Percentiles rank a stretch among this genome's conserved stretches.
phyloP scores from a whole-genome alignment of 2,888 invertebrate species.

The Hylaea fasciaria region DNA sequence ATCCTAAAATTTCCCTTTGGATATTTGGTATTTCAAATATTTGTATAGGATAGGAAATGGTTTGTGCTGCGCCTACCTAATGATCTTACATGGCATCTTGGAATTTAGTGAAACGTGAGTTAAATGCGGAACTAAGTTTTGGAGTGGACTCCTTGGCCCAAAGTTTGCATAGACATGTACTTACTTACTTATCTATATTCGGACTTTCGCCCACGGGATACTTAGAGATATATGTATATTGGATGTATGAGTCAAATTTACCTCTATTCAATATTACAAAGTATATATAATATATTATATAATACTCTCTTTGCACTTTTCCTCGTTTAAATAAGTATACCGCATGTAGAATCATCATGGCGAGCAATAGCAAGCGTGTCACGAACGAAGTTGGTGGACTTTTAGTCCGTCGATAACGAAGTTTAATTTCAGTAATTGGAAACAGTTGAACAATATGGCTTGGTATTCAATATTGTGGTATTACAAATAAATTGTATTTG shows the following conservation, averaged over 20 bases:
- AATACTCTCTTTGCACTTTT: too few species aligned
- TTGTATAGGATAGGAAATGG: slow-evolving; percentile 65
- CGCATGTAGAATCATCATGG: too few species aligned
- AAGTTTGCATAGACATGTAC: too few species aligned
- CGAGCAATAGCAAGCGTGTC: too few species aligned
- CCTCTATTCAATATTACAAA: too few species aligned
- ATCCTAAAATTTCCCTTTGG: slow-evolving; percentile 57
- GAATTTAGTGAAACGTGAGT: slow-evolving; percentile 5
- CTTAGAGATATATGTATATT: too few species aligned
- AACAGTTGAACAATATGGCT: slow-evolving; percentile 7
- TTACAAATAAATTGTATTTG: background rate
- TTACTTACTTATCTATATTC: too few species aligned
- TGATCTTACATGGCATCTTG: slow-evolving; percentile 46
- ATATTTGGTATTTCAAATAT: slow-evolving; percentile 66
- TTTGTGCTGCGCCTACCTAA: slow-evolving; percentile 57
- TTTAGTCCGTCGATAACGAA: slow-evolving; percentile 1
- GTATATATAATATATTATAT: too few species aligned
- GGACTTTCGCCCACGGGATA: too few species aligned
- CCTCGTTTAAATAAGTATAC: too few species aligned
- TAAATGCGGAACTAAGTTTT: background rate
- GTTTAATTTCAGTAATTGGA: slow-evolving; percentile 28
- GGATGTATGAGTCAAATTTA: too few species aligned
- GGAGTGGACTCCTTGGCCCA: too few species aligned
- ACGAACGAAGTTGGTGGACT: background rate
- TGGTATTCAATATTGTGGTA: background rate